Percentiles rank a stretch among this genome's conserved stretches.
These are phyloP conservation scores for Hemibagrus guttatus DNA, from an alignment of 2,797 vertebrate genomes.

Conservation along the genomic window DNA sequence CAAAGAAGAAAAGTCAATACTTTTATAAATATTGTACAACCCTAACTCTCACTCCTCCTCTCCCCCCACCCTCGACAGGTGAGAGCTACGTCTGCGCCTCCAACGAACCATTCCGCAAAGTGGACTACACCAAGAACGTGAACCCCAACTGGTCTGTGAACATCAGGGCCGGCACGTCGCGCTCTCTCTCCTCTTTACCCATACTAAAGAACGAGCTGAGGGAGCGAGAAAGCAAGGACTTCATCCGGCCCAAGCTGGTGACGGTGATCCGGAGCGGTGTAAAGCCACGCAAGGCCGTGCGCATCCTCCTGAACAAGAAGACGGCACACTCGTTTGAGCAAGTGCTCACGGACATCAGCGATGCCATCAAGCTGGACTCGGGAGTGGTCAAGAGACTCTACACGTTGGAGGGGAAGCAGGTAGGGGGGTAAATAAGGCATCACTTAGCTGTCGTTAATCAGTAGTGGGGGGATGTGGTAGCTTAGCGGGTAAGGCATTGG, in stretches of 20 bases:
- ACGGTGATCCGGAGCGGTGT: slow-evolving; percentile 97
- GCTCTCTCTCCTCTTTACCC: slow-evolving; percentile 81
- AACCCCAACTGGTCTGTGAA: slow-evolving; percentile 98
- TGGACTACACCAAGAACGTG: slow-evolving; percentile 94
- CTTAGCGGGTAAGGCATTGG: no score
- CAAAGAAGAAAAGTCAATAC: background rate
- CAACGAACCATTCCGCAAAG: slow-evolving; percentile 88
- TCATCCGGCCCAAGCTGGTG: slow-evolving; percentile 96
- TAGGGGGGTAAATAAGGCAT: slow-evolving; percentile 63
- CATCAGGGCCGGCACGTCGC: slow-evolving; percentile 78
- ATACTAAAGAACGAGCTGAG: slow-evolving; percentile 76
- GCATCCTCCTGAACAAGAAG: slow-evolving; percentile 97
- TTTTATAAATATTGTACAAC: no score
- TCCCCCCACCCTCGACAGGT: slow-evolving; percentile 69
- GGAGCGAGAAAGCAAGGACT: slow-evolving; percentile 88
- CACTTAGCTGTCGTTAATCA: background rate
- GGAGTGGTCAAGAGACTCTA: slow-evolving; percentile 94
- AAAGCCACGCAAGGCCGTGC: slow-evolving; percentile 94
- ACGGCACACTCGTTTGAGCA: slow-evolving; percentile 98
- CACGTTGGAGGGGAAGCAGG: slow-evolving; percentile 96
- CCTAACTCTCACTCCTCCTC: background rate
- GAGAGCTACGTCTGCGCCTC: slow-evolving; percentile 98
- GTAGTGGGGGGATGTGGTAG: background rate
- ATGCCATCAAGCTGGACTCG: slow-evolving; percentile 96
- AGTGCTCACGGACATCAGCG: slow-evolving; percentile 96